phyloP scores from a whole-genome alignment of 2,797 vertebrate genomes.

The Anguilla anguilla region DNA sequence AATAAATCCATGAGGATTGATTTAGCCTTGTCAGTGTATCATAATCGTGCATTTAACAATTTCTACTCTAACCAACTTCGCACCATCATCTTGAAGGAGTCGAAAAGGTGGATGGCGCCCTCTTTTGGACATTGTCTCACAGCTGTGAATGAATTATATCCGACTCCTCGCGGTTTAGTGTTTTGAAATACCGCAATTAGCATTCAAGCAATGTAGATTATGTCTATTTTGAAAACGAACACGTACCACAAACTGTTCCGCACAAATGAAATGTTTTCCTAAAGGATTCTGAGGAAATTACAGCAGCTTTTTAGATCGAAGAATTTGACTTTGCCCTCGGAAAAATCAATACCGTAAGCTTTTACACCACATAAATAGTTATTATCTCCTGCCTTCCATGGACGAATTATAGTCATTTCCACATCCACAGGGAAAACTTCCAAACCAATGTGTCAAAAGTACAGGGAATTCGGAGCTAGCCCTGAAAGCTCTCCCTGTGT shows the following conservation, averaged over 20 bases:
- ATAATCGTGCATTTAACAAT: not conserved
- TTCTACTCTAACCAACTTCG: not conserved
- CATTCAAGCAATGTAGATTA: not conserved
- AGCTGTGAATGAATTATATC: not conserved
- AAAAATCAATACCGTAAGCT: slow-evolving; percentile 7
- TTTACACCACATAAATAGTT: not conserved
- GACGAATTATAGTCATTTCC: not conserved
- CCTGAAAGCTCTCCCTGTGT: not conserved
- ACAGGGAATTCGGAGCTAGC: not conserved
- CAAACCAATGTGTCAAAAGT: not conserved
- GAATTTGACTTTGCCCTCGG: not conserved
- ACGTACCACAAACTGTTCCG: not conserved
- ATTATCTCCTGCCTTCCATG: not conserved
- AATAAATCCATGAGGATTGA: not conserved
- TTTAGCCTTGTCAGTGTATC: not conserved
- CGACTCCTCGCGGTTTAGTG: not conserved
- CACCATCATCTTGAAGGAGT: not conserved
- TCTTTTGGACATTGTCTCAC: slow-evolving; percentile 20
- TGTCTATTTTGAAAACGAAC: not conserved
- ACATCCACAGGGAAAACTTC: not conserved
- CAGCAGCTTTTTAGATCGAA: not conserved
- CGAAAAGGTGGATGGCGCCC: slow-evolving; percentile 22
- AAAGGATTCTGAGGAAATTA: not conserved
- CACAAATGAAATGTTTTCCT: not conserved
- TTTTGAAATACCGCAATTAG: not conserved